Conservation (phyloP, 2,888 invertebrate species). For the Nomada lathburiana region DNA sequence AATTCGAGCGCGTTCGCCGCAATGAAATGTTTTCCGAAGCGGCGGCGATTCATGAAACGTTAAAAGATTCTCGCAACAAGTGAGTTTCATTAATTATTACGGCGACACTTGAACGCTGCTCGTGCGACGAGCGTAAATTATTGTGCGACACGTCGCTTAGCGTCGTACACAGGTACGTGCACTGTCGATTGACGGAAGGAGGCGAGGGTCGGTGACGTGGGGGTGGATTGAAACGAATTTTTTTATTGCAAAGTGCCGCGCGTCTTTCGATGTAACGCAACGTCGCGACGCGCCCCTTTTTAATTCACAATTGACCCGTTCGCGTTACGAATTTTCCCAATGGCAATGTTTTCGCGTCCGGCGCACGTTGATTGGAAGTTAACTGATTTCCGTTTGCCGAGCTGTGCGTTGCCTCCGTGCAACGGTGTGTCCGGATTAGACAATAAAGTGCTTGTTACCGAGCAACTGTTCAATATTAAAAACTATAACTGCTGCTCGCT, state of each 20-base stretch:
- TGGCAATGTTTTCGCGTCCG: slow-evolving; percentile 27
- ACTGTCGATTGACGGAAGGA: background rate
- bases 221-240: slow-evolving; percentile 25
- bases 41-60: slow-evolving; percentile 46
- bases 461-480: slow-evolving; percentile 67
- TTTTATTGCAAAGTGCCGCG: slow-evolving; percentile 11
- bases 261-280: slow-evolving; percentile 47
- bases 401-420: background rate
- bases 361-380: slow-evolving; percentile 54
- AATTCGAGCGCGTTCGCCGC: slow-evolving; percentile 33
- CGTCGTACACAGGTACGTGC: background rate
- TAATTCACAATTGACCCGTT: slow-evolving; percentile 33
- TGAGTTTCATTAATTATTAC: slow-evolving; percentile 58
- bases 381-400: slow-evolving; percentile 40
- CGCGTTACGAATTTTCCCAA: slow-evolving; percentile 34
- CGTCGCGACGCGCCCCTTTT: slow-evolving; percentile 27
- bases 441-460: slow-evolving; percentile 64
- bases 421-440: slow-evolving; percentile 34
- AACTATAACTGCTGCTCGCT: slow-evolving; percentile 60
- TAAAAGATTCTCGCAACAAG: slow-evolving; percentile 60
- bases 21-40: slow-evolving; percentile 46
- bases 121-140: slow-evolving; percentile 49
- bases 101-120: slow-evolving; percentile 41
- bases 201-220: background rate
- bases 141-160: slow-evolving; percentile 37